Evolutionary conservation across 1,140 invertebrate species (phyloP), one percentile per base, ranked within the genome.

Genomic region (Trissolcus basalis): DNA sequence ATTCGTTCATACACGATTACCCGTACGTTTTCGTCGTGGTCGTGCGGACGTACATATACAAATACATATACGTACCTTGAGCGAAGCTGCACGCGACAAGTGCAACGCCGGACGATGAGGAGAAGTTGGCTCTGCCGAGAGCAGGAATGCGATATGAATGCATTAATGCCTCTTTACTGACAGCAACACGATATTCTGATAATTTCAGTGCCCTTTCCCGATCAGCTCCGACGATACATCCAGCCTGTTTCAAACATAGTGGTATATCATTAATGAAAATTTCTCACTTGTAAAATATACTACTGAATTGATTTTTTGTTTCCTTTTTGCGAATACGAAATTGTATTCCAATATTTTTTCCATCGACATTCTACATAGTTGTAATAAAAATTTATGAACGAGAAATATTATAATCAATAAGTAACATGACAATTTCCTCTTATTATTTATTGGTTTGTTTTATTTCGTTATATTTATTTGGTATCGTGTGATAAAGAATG

Each of bases 101-200:
- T 78, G 77, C 69, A 81, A 53, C 47, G 65, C 54, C 35, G 59
- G 54, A 76, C 71, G 70, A 27, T 27, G 19, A 69, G 68, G 55
- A 56, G 59, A 73, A 73, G 77, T 81, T 74, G 58, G 65, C 48
- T 72, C 70, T 60, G 47, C 47, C 67, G 55, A 81, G 82, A 79
- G 81, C 77, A 71, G 79, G 80, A 82, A 85, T 81, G 83, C 82
- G 79, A 85, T 84, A 84, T 85, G 82, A 85, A 84, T 80, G 81
- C 78, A 82, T 81, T 84, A 85, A 84, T 83, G 81, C 82, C 65
- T 84, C 71, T 81, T 83, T 81, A 85, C 80, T 83, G 82, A 85
- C 82, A 84, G 81, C 74, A 71, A 83, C 83, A 85, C 82, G 82
- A 83, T 83, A 80, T 80, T 73, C 80, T 74, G 79, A 83, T 83